phyloP scores from a whole-genome alignment of 2,113 vertebrate genomes.

The Cromileptes altivelis region DNA sequence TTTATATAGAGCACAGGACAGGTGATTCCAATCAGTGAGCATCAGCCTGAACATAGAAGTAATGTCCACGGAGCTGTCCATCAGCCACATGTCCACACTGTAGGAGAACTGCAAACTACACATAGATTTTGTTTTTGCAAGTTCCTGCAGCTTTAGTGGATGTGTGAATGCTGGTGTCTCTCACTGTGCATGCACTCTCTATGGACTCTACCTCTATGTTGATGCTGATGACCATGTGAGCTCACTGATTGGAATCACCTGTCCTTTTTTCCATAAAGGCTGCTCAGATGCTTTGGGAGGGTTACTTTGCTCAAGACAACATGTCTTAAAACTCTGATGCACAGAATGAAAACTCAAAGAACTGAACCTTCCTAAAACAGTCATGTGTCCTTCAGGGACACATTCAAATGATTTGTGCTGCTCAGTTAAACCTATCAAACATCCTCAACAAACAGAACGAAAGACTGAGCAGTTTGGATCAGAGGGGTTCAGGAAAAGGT shows the following conservation, averaged over 20 bases:
- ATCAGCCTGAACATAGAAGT: background rate
- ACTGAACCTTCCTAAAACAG: no score
- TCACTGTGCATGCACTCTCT: background rate
- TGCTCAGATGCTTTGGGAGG: background rate
- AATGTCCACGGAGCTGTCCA: background rate
- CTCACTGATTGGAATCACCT: conserved; percentile 6
- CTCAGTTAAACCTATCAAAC: no score
- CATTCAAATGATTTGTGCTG: no score
- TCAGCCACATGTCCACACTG: background rate
- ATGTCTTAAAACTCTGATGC: background rate
- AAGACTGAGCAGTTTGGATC: background rate
- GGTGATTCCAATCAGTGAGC: conserved; percentile 6
- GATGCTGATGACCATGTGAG: background rate
- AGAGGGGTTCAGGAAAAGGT: background rate
- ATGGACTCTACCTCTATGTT: background rate
- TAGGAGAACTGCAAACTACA: background rate
- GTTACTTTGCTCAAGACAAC: background rate
- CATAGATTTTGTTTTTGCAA: background rate
- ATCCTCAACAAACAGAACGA: no score
- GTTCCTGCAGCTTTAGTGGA: no score
- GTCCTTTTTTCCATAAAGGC: background rate
- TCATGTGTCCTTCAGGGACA: no score
- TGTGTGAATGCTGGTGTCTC: no score
- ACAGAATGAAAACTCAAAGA: background rate
- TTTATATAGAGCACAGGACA: background rate